These are phyloP conservation scores for Brachystomella parvula DNA, from an alignment of 1,140 invertebrate genomes.

Conservation along the genomic window DNA sequence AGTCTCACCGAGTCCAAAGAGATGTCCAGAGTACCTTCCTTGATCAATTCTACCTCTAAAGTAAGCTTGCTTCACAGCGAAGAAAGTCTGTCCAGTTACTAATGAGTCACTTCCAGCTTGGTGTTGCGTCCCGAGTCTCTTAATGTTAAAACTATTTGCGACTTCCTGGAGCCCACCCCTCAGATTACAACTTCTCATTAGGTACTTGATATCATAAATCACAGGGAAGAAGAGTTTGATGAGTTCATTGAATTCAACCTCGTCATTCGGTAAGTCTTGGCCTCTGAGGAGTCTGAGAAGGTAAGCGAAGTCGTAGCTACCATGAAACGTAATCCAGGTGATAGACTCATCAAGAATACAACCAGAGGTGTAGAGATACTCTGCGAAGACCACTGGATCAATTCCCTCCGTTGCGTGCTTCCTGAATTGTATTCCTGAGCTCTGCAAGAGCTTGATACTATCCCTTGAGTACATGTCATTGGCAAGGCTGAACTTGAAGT, in stretches of 20 bases:
- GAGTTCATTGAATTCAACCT: conserved; percentile 89
- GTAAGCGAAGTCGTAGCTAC: conserved; percentile 98
- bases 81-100: conserved; percentile 94
- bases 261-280: conserved; percentile 80
- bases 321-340: conserved; percentile 95
- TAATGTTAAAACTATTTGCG: conserved; percentile 77
- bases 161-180: conserved; percentile 96
- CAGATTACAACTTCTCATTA: conserved; percentile 96
- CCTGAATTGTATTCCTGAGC: conserved; percentile 94
- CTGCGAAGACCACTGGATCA: conserved; percentile 90
- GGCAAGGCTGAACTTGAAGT: conserved; percentile 94
- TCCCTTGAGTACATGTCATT: conserved; percentile 98
- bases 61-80: conserved; percentile 91
- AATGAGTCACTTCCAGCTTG: conserved; percentile 96
- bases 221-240: conserved; percentile 89
- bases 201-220: conserved; percentile 96
- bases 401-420: conserved; percentile 97
- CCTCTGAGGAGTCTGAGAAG: conserved; percentile 88
- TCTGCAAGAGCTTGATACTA: conserved; percentile 89
- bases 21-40: conserved; percentile 86
- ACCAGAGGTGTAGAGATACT: conserved; percentile 93
- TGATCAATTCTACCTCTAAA: conserved; percentile 97
- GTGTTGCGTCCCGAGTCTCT: conserved; percentile 89
- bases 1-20: conserved; percentile 84
- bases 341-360: conserved; percentile 87